These are phyloP conservation scores for Leguminivora glycinivorella DNA, from an alignment of 1,140 invertebrate species.

Conservation along the genomic window DNA sequence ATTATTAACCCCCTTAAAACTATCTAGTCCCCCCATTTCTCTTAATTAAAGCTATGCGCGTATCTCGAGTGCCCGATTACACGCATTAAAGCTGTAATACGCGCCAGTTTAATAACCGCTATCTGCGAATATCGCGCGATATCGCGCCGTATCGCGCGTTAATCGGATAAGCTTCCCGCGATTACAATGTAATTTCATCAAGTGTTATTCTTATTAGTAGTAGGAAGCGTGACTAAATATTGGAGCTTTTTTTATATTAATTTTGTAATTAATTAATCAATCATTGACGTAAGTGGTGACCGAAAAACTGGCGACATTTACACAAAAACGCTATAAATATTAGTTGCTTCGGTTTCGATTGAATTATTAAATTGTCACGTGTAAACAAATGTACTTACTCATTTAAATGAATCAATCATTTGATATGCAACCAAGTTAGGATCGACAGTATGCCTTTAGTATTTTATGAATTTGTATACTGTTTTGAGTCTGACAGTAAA, in stretches of 20 bases:
- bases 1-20: conserved; percentile 6
- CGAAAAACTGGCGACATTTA: not conserved
- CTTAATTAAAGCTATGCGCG: conserved; percentile 24
- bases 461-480: too few relatives aligned
- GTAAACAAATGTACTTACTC: too few relatives aligned
- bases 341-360: too few relatives aligned
- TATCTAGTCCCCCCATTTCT: conserved; percentile 1
- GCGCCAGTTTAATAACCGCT: conserved; percentile 43
- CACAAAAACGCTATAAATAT: too few relatives aligned
- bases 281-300: not conserved
- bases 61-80: conserved; percentile 41
- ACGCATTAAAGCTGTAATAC: conserved; percentile 34
- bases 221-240: not conserved
- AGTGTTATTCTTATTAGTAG: conserved; percentile 18
- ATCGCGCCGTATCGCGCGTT: conserved; percentile 9
- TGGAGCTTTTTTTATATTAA: not conserved
- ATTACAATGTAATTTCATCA: conserved; percentile 17
- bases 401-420: too few relatives aligned
- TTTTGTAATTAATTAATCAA: not conserved
- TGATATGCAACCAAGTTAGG: too few relatives aligned
- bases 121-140: conserved; percentile 11
- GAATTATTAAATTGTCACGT: too few relatives aligned
- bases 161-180: conserved; percentile 6
- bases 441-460: too few relatives aligned
- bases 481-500: too few relatives aligned